Evolutionary conservation across 2,888 invertebrate species (phyloP).

Genomic region (Thereva nobilitata): DNA sequence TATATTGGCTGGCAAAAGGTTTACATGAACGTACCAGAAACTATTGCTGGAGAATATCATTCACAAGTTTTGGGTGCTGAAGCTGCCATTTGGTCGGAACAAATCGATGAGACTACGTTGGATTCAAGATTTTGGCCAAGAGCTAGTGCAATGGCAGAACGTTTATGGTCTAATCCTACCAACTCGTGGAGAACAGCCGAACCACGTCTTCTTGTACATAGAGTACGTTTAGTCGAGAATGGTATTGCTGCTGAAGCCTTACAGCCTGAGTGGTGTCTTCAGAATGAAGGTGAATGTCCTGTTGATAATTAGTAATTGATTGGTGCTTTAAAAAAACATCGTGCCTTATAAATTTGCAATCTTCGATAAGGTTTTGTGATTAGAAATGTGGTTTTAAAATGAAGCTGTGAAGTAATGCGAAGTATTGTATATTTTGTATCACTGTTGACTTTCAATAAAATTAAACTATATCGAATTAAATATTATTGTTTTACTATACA

Average conservation of each 20-base stretch:
- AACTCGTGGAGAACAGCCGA: slow-evolving; percentile 72
- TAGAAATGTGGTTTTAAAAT: no score
- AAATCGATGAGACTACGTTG: slow-evolving; percentile 69
- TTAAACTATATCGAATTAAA: no score
- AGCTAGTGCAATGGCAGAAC: slow-evolving; percentile 81
- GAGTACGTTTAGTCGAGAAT: slow-evolving; percentile 71
- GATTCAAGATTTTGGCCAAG: slow-evolving; percentile 83
- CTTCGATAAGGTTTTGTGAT: no score
- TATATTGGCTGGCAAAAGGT: slow-evolving; percentile 89
- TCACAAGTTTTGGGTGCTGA: slow-evolving; percentile 71
- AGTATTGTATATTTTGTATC: no score
- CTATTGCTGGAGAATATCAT: slow-evolving; percentile 62
- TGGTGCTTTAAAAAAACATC: no score
- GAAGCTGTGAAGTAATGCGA: no score
- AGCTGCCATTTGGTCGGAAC: slow-evolving; percentile 86
- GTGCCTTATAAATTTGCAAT: no score
- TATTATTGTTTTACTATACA: no score
- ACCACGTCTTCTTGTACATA: slow-evolving; percentile 66
- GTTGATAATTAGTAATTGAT: slow-evolving; percentile 23
- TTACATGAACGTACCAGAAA: slow-evolving; percentile 74
- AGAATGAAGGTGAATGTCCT: slow-evolving; percentile 75
- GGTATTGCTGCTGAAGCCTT: slow-evolving; percentile 74
- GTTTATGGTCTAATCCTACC: slow-evolving; percentile 78
- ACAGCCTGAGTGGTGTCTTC: slow-evolving; percentile 84
- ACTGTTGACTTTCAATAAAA: no score